A percentile compares a stretch with the other conserved stretches of the same genome.
Conservation (phyloP, 1,140 invertebrate genomes). For the Sycophila sp. region DNA sequence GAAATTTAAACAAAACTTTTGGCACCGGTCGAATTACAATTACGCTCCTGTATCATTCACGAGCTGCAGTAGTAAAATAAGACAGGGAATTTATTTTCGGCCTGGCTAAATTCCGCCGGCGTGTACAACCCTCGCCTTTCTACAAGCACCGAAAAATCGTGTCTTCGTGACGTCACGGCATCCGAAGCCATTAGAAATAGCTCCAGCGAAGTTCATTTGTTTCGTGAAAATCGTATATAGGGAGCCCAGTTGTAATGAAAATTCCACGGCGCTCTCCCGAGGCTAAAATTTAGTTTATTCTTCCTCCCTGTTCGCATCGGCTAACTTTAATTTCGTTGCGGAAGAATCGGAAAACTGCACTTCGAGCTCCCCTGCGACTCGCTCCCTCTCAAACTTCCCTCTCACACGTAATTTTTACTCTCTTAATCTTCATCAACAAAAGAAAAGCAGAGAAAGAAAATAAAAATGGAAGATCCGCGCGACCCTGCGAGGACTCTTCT, state of each 20-base stretch:
- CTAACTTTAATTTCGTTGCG: too few relatives aligned
- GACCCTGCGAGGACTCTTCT: too few relatives aligned
- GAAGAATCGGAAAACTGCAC: too few relatives aligned
- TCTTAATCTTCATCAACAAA: too few relatives aligned
- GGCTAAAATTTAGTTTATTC: neutral
- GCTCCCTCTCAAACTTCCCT: too few relatives aligned
- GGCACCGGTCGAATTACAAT: neutral
- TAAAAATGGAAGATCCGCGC: neutral
- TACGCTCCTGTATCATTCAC: neutral
- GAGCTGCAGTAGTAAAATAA: neutral
- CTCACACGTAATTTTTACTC: too few relatives aligned
- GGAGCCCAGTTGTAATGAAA: too few relatives aligned
- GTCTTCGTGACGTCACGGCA: neutral
- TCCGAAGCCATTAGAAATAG: conserved; percentile 21
- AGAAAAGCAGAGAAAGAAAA: neutral
- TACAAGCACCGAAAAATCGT: conserved; percentile 20
- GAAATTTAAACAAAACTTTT: too few relatives aligned
- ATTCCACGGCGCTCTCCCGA: too few relatives aligned
- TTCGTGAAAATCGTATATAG: too few relatives aligned
- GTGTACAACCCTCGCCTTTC: conserved; percentile 7
- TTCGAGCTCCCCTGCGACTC: too few relatives aligned
- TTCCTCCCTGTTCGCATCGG: neutral
- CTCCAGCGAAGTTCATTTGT: too few relatives aligned
- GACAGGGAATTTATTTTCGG: conserved; percentile 30
- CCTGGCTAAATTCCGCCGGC: neutral